A percentile compares a stretch with the other conserved stretches of the same genome.
Conservation (phyloP, 2,797 vertebrate species). For the Sphaeramia orbicularis region DNA sequence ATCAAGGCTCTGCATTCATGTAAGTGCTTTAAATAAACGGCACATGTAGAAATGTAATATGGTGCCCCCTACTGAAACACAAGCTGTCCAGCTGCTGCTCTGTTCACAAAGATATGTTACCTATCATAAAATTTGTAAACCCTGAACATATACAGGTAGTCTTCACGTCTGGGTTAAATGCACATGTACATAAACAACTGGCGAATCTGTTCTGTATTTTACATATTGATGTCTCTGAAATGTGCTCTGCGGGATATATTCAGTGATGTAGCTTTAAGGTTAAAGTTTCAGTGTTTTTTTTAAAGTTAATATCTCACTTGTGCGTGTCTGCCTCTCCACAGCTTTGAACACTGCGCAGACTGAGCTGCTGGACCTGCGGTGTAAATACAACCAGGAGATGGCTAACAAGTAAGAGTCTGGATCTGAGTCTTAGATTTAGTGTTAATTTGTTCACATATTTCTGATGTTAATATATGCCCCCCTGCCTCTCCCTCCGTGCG, state of each 20-base stretch:
- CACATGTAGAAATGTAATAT: slow-evolving; percentile 30
- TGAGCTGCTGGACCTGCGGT: slow-evolving; percentile 92
- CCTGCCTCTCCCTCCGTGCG: background rate
- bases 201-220: slow-evolving; percentile 5
- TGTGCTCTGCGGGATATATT: background rate
- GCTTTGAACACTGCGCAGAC: slow-evolving; percentile 93
- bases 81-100: slow-evolving; percentile 7
- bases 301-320: slow-evolving; percentile 38
- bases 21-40: slow-evolving; percentile 74
- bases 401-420: slow-evolving; percentile 90
- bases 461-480: background rate
- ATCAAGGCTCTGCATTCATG: slow-evolving; percentile 96
- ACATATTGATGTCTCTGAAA: background rate
- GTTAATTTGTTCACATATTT: slow-evolving; percentile 1
- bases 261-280: slow-evolving; percentile 48
- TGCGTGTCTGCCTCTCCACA: slow-evolving; percentile 66
- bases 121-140: too few species aligned
- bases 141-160: too few species aligned
- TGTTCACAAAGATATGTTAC: slow-evolving; percentile 11
- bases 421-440: slow-evolving; percentile 11
- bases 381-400: slow-evolving; percentile 94
- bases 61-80: slow-evolving; percentile 55
- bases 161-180: too few species aligned
- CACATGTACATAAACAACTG: too few species aligned
- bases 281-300: slow-evolving; percentile 40